Evolutionary conservation across 2,888 invertebrate genomes (phyloP), one percentile per base, ranked within the genome.

Genomic region (Volucella inanis): DNA sequence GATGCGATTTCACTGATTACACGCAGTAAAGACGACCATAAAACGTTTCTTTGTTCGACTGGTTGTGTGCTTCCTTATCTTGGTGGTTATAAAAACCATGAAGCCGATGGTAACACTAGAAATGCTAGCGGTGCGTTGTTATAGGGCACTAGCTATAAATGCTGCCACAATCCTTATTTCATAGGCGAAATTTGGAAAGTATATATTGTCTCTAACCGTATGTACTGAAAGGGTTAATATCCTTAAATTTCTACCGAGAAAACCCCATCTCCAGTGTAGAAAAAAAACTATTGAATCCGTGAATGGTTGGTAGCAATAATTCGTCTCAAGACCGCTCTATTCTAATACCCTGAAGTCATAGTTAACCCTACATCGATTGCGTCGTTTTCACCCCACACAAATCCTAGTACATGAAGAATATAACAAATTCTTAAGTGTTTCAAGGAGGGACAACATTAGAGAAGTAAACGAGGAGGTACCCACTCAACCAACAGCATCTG

Each of bases 1-100:
- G 81, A 85, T 70, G 65, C 84, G 84, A 81, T 85, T 85, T 67
- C 67, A 81, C 80, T 81, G 84, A 85, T 85, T 85, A 85, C 75
- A 85, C 55, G 62, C 84, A 81, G 84, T 85, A 85, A 85, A 85
- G 84, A 85, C 81, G 76, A 71, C 76, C 76, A 76, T 85, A 85
- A 85, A 85, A 81, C 84, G 84, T 81, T 85, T 85, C 76, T 54
- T 55, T 67, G 57, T 79, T 61, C 61, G 61, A 31, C 14, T 15
- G 47, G 11, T 15, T 38, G 43, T 47, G 57, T 47, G 80, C 49
- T 84, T 80, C 71, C 84, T 76, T 81, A 85, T 85, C 84, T 57
- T 47, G 65, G 12, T n/a, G 67, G 67, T 76, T 64, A 57, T 70
- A 75, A 80, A 74, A 15, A 49, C 55, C 64, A 14, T 79, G 38